Percentiles rank a stretch among this genome's conserved stretches.
Evolutionary conservation across 2,113 vertebrate species (phyloP).

Genomic region (Tichodroma muraria): DNA sequence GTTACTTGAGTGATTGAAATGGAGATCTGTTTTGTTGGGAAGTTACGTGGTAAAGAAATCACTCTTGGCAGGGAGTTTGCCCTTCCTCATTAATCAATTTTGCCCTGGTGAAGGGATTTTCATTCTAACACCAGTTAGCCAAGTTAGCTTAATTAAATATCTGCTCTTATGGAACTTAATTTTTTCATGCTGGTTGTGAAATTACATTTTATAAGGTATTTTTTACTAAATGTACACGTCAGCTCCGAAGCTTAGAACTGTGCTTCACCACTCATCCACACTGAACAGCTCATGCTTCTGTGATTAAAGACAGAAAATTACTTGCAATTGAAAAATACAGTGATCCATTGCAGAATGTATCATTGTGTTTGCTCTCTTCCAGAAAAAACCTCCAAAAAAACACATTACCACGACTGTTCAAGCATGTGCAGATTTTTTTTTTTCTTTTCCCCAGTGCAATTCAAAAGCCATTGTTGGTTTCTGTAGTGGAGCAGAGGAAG

Average conservation of each 20-base stretch:
- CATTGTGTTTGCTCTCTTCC: neutral
- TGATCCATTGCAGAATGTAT: neutral
- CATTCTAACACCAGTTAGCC: neutral
- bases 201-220: neutral
- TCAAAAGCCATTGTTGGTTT: constrained; percentile 1
- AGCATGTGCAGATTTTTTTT: neutral
- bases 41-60: neutral
- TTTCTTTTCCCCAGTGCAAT: neutral
- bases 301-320: neutral
- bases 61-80: neutral
- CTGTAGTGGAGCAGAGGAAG: neutral
- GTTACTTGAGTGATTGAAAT: neutral
- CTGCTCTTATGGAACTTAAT: neutral
- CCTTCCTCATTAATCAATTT: neutral
- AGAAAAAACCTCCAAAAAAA: neutral
- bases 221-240: neutral
- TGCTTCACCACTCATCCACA: neutral
- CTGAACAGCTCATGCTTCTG: neutral
- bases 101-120: neutral
- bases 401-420: neutral
- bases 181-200: neutral
- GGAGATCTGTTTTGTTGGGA: neutral
- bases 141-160: neutral
- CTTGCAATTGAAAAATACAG: neutral
- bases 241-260: neutral